phyloP scores from a whole-genome alignment of 2,888 invertebrate species.

The Macaria notata region DNA sequence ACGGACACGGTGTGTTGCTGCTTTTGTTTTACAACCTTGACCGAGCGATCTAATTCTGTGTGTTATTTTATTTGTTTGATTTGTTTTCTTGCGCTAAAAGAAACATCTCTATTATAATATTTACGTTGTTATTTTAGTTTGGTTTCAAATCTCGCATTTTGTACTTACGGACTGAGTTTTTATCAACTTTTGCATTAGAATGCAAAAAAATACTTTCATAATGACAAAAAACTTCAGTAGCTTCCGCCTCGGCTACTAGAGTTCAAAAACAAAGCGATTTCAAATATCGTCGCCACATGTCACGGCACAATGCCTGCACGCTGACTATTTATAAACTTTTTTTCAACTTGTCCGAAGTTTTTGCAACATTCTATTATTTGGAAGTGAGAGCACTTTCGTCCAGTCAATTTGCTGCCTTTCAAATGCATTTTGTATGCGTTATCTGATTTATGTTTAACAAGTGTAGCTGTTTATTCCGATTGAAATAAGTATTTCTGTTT shows the following conservation, averaged over 20 bases:
- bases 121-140: no score
- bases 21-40: slow-evolving; percentile 10
- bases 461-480: slow-evolving; percentile 19
- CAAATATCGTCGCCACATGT: slow-evolving; percentile 47
- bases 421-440: slow-evolving; percentile 39
- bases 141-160: no score
- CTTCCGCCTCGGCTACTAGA: slow-evolving; percentile 24
- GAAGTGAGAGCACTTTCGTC: slow-evolving; percentile 58
- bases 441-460: slow-evolving; percentile 37
- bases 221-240: slow-evolving; percentile 10
- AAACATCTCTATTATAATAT: no score
- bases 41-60: no score
- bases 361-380: slow-evolving; percentile 43
- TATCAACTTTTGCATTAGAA: no score
- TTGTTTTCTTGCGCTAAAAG: no score
- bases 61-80: no score
- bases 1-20: slow-evolving; percentile 21
- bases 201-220: no score
- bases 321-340: slow-evolving; percentile 36
- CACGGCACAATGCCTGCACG: slow-evolving; percentile 39
- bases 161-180: no score
- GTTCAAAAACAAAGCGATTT: slow-evolving; percentile 33
- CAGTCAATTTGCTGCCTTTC: slow-evolving; percentile 55
- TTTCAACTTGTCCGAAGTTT: slow-evolving; percentile 37
- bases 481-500: slow-evolving; percentile 15